Percentiles rank a stretch among this genome's conserved stretches.
These are phyloP conservation scores for Steinernema khuongi DNA, from an alignment of 1,140 invertebrate genomes.

Conservation along the genomic window DNA sequence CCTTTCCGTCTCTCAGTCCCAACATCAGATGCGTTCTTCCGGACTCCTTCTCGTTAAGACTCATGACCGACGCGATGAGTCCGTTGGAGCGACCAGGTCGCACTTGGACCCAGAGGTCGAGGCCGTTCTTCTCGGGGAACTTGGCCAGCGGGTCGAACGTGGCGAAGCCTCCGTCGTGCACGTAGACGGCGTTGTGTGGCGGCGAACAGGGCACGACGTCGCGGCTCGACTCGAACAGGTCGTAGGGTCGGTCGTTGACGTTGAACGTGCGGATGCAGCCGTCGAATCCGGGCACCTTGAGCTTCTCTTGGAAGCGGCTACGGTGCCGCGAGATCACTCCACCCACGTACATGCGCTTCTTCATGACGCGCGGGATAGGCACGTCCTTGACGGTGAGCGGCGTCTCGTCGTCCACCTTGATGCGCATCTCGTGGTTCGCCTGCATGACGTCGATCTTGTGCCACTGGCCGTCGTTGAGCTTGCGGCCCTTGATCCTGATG, in stretches of 20 bases:
- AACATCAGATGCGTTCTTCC: background rate
- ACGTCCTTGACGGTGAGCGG: slow-evolving; percentile 39
- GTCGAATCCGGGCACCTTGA: slow-evolving; percentile 37
- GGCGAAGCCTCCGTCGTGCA: slow-evolving; percentile 42
- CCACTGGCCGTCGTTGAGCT: slow-evolving; percentile 54
- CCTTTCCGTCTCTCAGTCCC: background rate
- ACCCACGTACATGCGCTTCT: slow-evolving; percentile 53
- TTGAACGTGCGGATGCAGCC: slow-evolving; percentile 51
- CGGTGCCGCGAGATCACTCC: slow-evolving; percentile 55
- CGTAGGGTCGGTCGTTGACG: slow-evolving; percentile 37
- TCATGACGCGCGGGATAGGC: slow-evolving; percentile 52
- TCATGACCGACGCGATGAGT: background rate
- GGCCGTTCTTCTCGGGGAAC: slow-evolving; percentile 4
- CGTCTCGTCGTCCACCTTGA: slow-evolving; percentile 42
- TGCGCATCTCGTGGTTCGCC: slow-evolving; percentile 32
- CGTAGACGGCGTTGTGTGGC: slow-evolving; percentile 32
- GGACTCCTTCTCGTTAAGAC: background rate
- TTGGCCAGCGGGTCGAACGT: slow-evolving; percentile 22
- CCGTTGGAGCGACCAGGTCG: slow-evolving; percentile 12
- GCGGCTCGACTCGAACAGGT: slow-evolving; percentile 34
- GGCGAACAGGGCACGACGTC: slow-evolving; percentile 46
- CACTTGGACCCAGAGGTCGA: background rate
- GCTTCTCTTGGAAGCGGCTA: slow-evolving; percentile 29
- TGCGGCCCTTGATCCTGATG: slow-evolving; percentile 28
- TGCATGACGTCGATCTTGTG: slow-evolving; percentile 48